Evolutionary conservation across 2,888 invertebrate genomes (phyloP), one percentile per base, ranked within the genome.

Genomic region (Pharmacophagus antenor): DNA sequence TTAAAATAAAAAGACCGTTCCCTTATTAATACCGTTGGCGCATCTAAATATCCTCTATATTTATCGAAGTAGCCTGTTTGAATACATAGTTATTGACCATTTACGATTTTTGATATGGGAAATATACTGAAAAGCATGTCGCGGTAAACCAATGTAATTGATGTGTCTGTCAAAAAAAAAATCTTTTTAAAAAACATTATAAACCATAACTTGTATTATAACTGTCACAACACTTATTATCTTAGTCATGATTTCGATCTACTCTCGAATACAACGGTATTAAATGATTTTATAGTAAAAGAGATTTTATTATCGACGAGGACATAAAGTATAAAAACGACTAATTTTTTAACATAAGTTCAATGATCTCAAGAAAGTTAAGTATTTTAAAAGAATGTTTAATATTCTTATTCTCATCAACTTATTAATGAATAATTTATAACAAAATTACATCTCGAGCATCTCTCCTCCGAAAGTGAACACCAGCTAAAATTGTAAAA

Each of bases 61-160:
- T 37, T 37, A 37, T 37, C n/a, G 37, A 37, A 37, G 37, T n/a
- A 37, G 37, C 37, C 37, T 37, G n/a, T n/a, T 37, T 37, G n/a
- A 37, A 37, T n/a, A 37, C 37, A 6, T n/a, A n/a, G n/a, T 5
- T 15, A 37, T 1, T n/a, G n/a, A 37, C 0, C 10, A 37, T 37
- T n/a, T n/a, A 37, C n/a, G 15, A n/a, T 37, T n/a, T 15, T 4
- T 2, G 15, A 10, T 8, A 4, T n/a, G 37, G 10, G 4, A 37
- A 15, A 15, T 15, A 37, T 5, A 37, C n/a, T 37, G n/a, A 37
- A 15, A 37, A 6, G 37, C n/a, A 37, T 4, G 37, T 37, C n/a
- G 5, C 37, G n/a, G 15, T 2, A 1, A 37, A 2, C 5, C 5
- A 37, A 37, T 37, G 4, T n/a, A 37, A n/a, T 37, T 15, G n/a